A percentile compares a stretch with the other conserved stretches of the same genome.
These are phyloP conservation scores for Dunckerocampus dactyliophorus DNA, from an alignment of 2,113 vertebrate species.

Conservation along the genomic window DNA sequence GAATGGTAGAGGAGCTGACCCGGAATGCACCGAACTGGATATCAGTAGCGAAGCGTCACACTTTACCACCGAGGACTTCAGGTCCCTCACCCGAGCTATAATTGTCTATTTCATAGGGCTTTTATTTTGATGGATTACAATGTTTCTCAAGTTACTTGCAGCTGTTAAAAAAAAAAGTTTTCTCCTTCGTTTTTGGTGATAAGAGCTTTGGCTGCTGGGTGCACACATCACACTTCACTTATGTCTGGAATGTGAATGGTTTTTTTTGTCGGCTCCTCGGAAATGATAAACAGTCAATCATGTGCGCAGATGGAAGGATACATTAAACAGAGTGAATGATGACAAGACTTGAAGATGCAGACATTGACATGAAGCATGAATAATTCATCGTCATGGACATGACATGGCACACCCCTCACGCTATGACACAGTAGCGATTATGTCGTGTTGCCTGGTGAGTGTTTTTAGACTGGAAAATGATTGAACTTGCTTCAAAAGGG, in stretches of 20 bases:
- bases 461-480: no score
- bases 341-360: no score
- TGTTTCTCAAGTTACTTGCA: background rate
- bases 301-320: no score
- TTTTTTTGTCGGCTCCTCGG: background rate
- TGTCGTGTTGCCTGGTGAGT: no score
- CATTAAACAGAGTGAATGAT: no score
- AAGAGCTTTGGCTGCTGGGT: background rate
- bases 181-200: background rate
- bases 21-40: background rate
- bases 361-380: background rate
- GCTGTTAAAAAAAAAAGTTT: background rate
- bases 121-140: constrained; percentile 19
- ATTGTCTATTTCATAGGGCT: background rate
- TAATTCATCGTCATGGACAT: background rate
- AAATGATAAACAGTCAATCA: background rate
- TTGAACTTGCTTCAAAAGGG: no score
- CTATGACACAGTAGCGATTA: no score
- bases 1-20: background rate
- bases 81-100: constrained; percentile 1
- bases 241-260: background rate
- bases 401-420: no score
- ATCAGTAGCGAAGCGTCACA: constrained; percentile 1
- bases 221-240: background rate
- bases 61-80: constrained; percentile 4